phyloP scores from a whole-genome alignment of 1,140 invertebrate genomes.

The Atta cephalotes region DNA sequence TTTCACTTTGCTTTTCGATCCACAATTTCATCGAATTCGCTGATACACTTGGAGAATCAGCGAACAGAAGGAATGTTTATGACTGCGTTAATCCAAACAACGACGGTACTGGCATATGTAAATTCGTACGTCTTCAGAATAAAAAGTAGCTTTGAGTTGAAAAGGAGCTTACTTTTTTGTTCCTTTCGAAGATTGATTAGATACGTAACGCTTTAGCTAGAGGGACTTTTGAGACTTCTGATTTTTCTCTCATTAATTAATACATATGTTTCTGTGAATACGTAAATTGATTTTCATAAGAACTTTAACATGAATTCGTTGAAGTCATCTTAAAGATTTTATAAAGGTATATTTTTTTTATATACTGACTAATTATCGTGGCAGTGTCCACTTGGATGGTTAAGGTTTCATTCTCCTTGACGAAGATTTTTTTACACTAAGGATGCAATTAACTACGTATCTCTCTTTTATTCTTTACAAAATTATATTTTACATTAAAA shows the following conservation, averaged over 20 bases:
- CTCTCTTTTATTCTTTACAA: background rate
- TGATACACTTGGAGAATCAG: conserved; percentile 18
- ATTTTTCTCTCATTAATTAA: background rate
- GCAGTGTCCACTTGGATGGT: conserved; percentile 10
- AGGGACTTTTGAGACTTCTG: background rate
- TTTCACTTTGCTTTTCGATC: conserved; percentile 50
- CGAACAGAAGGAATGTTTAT: conserved; percentile 50
- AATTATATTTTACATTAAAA: background rate
- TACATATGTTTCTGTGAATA: background rate
- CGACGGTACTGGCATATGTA: conserved; percentile 9
- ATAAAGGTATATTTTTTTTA: background rate
- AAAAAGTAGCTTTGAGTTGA: conserved; percentile 12
- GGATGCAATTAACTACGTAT: background rate
- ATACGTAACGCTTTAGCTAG: background rate
- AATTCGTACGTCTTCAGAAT: background rate
- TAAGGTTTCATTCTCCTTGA: background rate
- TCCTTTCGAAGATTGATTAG: background rate
- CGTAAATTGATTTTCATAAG: background rate
- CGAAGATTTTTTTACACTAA: background rate
- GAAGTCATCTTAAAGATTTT: background rate
- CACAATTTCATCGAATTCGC: conserved; percentile 57
- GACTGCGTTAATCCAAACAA: conserved; percentile 41
- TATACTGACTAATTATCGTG: background rate
- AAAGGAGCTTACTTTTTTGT: background rate
- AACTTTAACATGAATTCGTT: background rate